Evolutionary conservation across 1,140 invertebrate species (phyloP), one percentile per base, ranked within the genome.

Genomic region (Tetranychus cinnabarinus): DNA sequence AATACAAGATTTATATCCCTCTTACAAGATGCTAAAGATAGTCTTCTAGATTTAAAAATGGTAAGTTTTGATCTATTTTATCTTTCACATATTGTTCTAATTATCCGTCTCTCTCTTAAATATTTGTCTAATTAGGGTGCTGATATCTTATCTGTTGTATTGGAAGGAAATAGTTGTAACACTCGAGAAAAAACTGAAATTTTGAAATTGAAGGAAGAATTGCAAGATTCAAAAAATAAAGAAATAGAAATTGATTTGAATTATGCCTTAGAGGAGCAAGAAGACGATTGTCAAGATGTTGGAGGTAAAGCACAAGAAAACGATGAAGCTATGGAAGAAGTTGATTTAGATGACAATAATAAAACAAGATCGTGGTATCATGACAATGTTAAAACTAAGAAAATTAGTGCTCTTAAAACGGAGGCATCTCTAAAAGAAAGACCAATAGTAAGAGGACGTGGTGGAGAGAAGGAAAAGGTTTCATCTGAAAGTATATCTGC

Each of bases 111-210:
- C 23, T 23, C 23, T 23, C 23, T 23, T 23, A 23, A 23, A 23
- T 23, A 23, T 23, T 23, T 23, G 23, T 23, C 23, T 23, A 23
- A 23, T 23, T 23, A 86, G 88, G 92, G 93, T 45, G 92, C 91
- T 1, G 86, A 92, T 72, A 78, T 85, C 61, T 75, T 98, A 60
- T 85, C 88, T 67, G 93, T 97, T 77, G 95, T 98, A 4, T 76
- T 99, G 35, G 95, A 99, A 77, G 95, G 95, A 10, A 95, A 98
- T 73, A 92, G 93, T 47, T 79, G 78, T 78, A 76, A 89, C 98
- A 4, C 81, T 72, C 72, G 88, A 79, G 79, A 88, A 78, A 77
- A 81, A 77, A 72, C 81, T 6, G 78, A 82, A 58, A 81, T 90
- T 3, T 73, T 76, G 15, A 70, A 77, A 59, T 71, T 92, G 23